Evolutionary conservation across 2,113 vertebrate genomes (phyloP), one percentile per base, ranked within the genome.

Genomic region (Ardeotis arabs): DNA sequence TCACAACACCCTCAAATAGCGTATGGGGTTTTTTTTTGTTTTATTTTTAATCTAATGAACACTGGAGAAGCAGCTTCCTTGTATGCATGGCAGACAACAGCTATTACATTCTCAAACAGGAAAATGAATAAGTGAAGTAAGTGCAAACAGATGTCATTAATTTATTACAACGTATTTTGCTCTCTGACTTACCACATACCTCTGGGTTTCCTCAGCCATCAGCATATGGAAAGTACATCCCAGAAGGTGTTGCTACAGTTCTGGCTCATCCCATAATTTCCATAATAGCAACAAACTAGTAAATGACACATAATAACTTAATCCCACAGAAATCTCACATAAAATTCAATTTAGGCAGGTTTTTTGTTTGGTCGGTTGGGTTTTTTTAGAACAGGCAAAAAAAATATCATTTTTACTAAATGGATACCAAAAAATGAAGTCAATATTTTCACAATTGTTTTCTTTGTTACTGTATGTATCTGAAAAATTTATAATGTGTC

Each of bases 71-170:
- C 7, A 47, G 10, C 27, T 58, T 70, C 52, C 33, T 93, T 4
- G 0, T 28, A 35, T 2, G 35, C 15, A 52, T 6, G 39, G 53
- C 6, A 87, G 74, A 74, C 33, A 76, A 89, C 87, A 83, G 15
- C 35, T 25, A 50, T 31, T 62, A 39, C 58, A 62, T 28, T 80
- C 47, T 80, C 68, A 64, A 89, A 55, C 31, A 83, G 73, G 63
- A 85, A 88, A n/a, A 84, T 66, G 27, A 93, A 10, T 60, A 74
- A 74, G 58, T 62, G 78, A 79, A 76, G 12, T 85, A 64, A 67
- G 64, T 62, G 55, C 59, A 92, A 95, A 95, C 64, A 96, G 76
- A 91, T 79, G 81, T 79, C 73, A 60, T 21, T 82, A 37, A 80
- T 70, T 76, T 67, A 62, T 66, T 50, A 69, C 18, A 66, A 64